Percentiles rank a stretch among this genome's conserved stretches.
These are phyloP conservation scores for Centruroides vittatus DNA, from an alignment of 1,140 invertebrate genomes.

Conservation along the genomic window DNA sequence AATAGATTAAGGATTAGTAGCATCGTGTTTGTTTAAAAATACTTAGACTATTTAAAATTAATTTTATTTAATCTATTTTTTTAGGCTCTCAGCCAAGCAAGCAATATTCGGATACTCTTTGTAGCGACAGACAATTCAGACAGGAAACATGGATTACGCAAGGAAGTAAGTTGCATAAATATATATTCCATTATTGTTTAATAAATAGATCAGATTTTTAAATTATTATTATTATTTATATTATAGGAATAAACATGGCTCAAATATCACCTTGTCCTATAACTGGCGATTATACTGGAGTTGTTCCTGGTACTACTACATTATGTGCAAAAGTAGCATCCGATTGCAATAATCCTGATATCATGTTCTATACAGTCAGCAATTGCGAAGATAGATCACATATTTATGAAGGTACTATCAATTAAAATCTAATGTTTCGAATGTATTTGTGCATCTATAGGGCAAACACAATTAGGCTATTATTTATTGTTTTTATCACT, in stretches of 20 bases:
- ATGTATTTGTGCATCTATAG: too few relatives aligned
- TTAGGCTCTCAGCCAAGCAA: constrained; percentile 24
- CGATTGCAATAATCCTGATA: constrained; percentile 49
- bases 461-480: neutral
- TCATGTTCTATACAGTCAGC: constrained; percentile 55
- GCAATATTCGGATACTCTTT: constrained; percentile 25
- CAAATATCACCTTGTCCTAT: constrained; percentile 48
- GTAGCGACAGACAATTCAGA: constrained; percentile 33
- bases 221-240: neutral
- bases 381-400: constrained; percentile 42
- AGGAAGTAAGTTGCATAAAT: constrained; percentile 35
- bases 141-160: constrained; percentile 45
- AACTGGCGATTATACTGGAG: constrained; percentile 48
- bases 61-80: neutral
- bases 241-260: constrained; percentile 35
- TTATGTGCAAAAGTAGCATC: constrained; percentile 55
- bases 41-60: neutral
- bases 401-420: constrained; percentile 43
- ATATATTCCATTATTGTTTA: too few relatives aligned
- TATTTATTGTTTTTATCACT: neutral
- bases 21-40: too few relatives aligned
- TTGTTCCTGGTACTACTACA: constrained; percentile 45
- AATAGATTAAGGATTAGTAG: too few relatives aligned
- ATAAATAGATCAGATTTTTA: too few relatives aligned
- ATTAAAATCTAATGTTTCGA: too few relatives aligned